A percentile compares a stretch with the other conserved stretches of the same genome.
Conservation (phyloP, 2,113 vertebrate species). For the Irena cyanogastra region DNA sequence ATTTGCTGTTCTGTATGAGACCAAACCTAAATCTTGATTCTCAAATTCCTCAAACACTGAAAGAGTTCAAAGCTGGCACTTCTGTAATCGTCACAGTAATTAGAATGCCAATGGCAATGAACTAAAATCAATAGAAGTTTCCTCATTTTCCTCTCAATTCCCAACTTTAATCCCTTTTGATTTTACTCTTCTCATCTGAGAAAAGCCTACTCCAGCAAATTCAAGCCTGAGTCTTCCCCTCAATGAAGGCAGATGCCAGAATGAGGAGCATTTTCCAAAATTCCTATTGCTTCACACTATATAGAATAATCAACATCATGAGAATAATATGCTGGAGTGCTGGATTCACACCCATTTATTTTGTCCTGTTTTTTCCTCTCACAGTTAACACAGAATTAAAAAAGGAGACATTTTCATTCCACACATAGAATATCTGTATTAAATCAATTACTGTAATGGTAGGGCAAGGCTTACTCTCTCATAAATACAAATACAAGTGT, state of each 20-base stretch:
- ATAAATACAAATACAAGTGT: neutral
- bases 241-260: neutral
- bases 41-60: neutral
- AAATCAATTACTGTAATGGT: neutral
- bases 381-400: neutral
- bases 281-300: neutral
- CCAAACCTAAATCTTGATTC: neutral
- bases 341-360: neutral
- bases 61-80: neutral
- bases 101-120: neutral
- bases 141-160: neutral
- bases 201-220: neutral
- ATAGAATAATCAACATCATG: neutral
- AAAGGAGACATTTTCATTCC: neutral
- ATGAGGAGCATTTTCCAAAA: neutral
- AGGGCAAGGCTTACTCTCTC: neutral
- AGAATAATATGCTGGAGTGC: neutral
- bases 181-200: neutral
- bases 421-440: neutral
- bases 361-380: neutral
- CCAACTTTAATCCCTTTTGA: neutral
- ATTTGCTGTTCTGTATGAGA: neutral
- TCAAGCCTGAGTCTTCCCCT: neutral
- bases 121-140: neutral
- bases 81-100: neutral